A percentile compares a stretch with the other conserved stretches of the same genome.
phyloP scores from a whole-genome alignment of 37 sponge, comb jelly and placozoan genomes.

The Mnemiopsis leidyi region DNA sequence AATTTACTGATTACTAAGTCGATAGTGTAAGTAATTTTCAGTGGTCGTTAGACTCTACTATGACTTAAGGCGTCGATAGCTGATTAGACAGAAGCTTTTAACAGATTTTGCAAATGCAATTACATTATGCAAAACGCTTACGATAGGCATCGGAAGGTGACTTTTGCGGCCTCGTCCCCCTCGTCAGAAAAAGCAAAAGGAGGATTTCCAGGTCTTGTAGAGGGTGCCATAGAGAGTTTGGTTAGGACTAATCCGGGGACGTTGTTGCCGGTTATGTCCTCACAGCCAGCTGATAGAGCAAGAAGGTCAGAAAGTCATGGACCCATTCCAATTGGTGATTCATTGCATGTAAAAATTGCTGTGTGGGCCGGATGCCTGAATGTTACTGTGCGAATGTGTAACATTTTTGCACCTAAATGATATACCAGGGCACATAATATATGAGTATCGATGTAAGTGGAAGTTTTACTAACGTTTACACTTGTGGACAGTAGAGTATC shows the following conservation, averaged over 20 bases:
- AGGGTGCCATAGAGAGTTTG: neutral
- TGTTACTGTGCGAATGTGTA: too few relatives aligned
- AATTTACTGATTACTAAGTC: too few relatives aligned
- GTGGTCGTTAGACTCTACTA: too few relatives aligned
- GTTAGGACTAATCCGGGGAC: neutral
- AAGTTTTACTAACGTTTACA: neutral
- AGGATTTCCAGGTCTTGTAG: neutral
- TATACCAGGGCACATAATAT: neutral
- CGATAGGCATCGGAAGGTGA: neutral
- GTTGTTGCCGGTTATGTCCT: neutral
- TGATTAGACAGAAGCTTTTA: too few relatives aligned
- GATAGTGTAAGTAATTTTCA: too few relatives aligned
- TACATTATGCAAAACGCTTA: neutral
- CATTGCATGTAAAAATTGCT: too few relatives aligned
- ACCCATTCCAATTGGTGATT: too few relatives aligned
- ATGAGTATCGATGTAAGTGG: neutral
- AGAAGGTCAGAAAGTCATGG: too few relatives aligned
- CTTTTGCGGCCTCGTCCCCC: neutral
- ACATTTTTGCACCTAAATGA: too few relatives aligned
- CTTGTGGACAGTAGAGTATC: neutral
- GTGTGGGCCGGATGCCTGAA: too few relatives aligned
- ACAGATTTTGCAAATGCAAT: too few relatives aligned
- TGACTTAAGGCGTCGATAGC: too few relatives aligned
- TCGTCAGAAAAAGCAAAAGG: neutral
- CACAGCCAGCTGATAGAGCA: conserved; percentile 4